Evolutionary conservation across 2,888 invertebrate species (phyloP).

Genomic region (Meiosimyza platycephala): DNA sequence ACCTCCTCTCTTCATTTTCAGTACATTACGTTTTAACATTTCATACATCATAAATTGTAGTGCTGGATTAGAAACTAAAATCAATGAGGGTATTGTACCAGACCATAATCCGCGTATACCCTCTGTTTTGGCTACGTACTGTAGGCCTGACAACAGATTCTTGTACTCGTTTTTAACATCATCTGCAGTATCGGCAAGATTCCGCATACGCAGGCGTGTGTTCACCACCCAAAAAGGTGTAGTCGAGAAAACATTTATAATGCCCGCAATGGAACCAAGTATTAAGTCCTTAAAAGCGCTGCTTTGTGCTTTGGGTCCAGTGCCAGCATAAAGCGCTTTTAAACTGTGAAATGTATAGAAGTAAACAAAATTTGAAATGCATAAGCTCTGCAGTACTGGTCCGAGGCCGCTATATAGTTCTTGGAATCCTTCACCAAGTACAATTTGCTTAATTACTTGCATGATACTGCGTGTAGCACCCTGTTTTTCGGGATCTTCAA

Average conservation of each 20-base stretch:
- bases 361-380: conserved; percentile 93
- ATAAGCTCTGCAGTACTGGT: conserved; percentile 86
- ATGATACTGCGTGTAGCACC: conserved; percentile 75
- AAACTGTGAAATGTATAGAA: conserved; percentile 92
- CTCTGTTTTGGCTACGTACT: conserved; percentile 78
- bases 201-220: conserved; percentile 86
- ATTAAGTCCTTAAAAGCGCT: conserved; percentile 79
- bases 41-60: conserved; percentile 95
- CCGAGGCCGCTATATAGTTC: conserved; percentile 79
- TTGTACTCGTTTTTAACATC: conserved; percentile 65
- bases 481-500: conserved; percentile 76
- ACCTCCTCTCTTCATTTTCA: conserved; percentile 69
- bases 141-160: conserved; percentile 74
- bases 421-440: conserved; percentile 74
- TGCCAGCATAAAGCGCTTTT: conserved; percentile 70
- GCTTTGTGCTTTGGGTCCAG: conserved; percentile 64
- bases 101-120: conserved; percentile 84
- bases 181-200: conserved; percentile 62
- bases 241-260: conserved; percentile 85
- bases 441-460: conserved; percentile 74
- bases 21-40: conserved; percentile 79
- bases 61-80: conserved; percentile 89
- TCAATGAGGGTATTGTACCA: conserved; percentile 84
- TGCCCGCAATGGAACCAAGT: conserved; percentile 83
- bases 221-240: conserved; percentile 95